These are phyloP conservation scores for Hydrozoanthus tunicans DNA, from an alignment of 64 coral and sea anemone species.

Conservation along the genomic window DNA sequence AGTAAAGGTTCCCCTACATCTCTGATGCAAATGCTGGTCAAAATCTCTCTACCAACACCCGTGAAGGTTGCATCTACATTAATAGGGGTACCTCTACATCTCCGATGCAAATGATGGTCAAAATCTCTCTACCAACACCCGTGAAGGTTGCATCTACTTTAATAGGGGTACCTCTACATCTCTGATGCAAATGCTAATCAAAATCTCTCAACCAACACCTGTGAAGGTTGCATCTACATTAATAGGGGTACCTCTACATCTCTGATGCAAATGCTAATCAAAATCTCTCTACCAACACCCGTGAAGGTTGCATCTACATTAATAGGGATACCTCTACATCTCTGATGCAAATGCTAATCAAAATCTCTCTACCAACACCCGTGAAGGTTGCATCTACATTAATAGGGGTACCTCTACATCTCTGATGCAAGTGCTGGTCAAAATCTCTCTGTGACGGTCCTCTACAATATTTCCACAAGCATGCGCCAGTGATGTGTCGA, in stretches of 20 bases:
- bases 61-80: no score
- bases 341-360: background rate
- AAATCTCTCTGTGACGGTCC: background rate
- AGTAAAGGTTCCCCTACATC: no score
- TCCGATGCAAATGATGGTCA: background rate
- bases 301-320: background rate
- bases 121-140: no score
- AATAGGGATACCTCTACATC: background rate
- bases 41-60: no score
- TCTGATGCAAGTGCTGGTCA: slow-evolving; percentile 42
- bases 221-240: background rate
- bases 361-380: background rate
- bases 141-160: no score
- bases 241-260: background rate
- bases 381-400: background rate
- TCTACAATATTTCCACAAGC: slow-evolving; percentile 36
- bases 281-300: background rate
- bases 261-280: background rate
- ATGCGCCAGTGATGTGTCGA: slow-evolving; percentile 37
- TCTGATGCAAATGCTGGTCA: no score
- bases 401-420: slow-evolving; percentile 17
- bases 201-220: background rate
- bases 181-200: background rate
- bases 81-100: no score
- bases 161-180: background rate